These are phyloP conservation scores for Anthophora plumipes DNA, from an alignment of 2,888 invertebrate genomes.

Conservation along the genomic window DNA sequence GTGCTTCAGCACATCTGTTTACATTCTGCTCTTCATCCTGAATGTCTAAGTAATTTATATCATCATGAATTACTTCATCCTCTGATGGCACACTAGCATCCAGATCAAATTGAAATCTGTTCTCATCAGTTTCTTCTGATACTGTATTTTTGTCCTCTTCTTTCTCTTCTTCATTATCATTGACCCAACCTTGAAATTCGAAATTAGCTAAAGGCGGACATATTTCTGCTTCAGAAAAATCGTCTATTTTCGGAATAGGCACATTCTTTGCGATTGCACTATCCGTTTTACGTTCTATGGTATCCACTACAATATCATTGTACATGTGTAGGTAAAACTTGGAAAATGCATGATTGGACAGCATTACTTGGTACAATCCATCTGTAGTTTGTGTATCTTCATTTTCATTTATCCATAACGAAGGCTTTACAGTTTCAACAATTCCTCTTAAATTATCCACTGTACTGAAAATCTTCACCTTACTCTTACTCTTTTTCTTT, in stretches of 20 bases:
- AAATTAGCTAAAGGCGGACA: slow-evolving; percentile 88
- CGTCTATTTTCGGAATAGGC: slow-evolving; percentile 75
- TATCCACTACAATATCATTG: slow-evolving; percentile 75
- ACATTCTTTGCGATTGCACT: slow-evolving; percentile 13
- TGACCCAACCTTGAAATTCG: slow-evolving; percentile 87
- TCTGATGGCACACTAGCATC: slow-evolving; percentile 76
- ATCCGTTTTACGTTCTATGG: slow-evolving; percentile 23
- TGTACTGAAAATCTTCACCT: slow-evolving; percentile 62
- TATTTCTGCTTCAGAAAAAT: slow-evolving; percentile 82
- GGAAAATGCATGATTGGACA: slow-evolving; percentile 72
- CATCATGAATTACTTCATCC: slow-evolving; percentile 24
- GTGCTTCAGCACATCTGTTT: slow-evolving; percentile 34
- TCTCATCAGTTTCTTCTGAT: slow-evolving; percentile 34
- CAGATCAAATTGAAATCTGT: slow-evolving; percentile 75
- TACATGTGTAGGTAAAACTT: slow-evolving; percentile 69
- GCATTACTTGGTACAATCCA: slow-evolving; percentile 71
- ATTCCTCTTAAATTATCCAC: slow-evolving; percentile 68
- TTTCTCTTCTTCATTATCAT: slow-evolving; percentile 84
- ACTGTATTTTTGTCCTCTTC: slow-evolving; percentile 24
- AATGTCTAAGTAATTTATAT: slow-evolving; percentile 59
- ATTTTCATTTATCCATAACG: slow-evolving; percentile 65
- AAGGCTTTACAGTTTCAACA: slow-evolving; percentile 64
- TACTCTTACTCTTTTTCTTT: slow-evolving; percentile 62
- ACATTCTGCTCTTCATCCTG: slow-evolving; percentile 57
- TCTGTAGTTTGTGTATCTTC: slow-evolving; percentile 75